These are phyloP conservation scores for Opisthocomus hoazin DNA, from an alignment of 2,113 vertebrate genomes.

Conservation along the genomic window DNA sequence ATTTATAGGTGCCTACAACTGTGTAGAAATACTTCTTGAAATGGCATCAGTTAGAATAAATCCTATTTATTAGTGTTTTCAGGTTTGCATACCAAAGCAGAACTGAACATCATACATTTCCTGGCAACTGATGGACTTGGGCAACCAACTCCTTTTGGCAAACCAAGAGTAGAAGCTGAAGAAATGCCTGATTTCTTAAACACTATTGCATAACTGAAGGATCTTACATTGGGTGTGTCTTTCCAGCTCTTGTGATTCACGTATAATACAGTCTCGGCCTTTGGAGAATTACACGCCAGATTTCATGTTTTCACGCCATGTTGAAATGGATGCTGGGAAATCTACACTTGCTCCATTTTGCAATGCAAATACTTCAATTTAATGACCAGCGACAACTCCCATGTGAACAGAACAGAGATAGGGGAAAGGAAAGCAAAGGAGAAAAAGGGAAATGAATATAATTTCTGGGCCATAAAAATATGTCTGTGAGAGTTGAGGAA, in stretches of 20 bases:
- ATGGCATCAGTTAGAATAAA: neutral
- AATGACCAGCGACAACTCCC: neutral
- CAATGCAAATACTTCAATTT: neutral
- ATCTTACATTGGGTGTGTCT: neutral
- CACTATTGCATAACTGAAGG: neutral
- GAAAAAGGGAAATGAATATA: neutral
- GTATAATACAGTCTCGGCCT: neutral
- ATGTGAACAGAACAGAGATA: neutral
- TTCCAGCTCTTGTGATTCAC: neutral
- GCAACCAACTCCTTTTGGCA: neutral
- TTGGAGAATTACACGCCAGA: rapidly evolving
- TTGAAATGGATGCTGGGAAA: neutral
- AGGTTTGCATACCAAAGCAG: neutral
- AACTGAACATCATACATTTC: neutral
- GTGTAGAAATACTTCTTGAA: neutral
- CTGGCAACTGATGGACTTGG: neutral
- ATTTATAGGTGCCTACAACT: neutral
- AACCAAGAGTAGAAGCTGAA: neutral
- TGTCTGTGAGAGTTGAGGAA: neutral
- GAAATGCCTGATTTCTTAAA: neutral
- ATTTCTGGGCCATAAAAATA: neutral
- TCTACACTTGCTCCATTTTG: neutral
- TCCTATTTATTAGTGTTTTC: neutral
- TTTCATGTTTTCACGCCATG: neutral
- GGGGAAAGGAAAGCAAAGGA: neutral